Conservation (phyloP, 2,113 vertebrate species). For the Thalassoma bifasciatum region DNA sequence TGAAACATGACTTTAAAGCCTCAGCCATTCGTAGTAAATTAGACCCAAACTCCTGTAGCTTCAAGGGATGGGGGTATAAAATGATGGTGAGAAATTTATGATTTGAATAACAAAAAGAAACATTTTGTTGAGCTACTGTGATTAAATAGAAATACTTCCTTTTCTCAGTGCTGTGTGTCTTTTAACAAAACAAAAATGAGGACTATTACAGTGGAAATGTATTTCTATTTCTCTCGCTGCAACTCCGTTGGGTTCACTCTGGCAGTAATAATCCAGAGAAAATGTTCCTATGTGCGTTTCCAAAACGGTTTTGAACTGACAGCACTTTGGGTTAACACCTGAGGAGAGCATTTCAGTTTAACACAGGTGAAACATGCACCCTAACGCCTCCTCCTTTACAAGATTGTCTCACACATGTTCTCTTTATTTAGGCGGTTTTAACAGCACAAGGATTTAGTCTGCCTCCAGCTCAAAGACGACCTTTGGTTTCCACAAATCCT, state of each 20-base stretch:
- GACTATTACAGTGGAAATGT: background rate
- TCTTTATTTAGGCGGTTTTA: slow-evolving; percentile 57
- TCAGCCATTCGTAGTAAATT: background rate
- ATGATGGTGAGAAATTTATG: background rate
- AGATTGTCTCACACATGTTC: slow-evolving; percentile 21
- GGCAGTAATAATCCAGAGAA: background rate
- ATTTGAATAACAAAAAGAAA: background rate
- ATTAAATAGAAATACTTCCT: too few relatives aligned
- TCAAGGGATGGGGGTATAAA: background rate
- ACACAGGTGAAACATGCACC: slow-evolving; percentile 21
- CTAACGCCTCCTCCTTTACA: slow-evolving; percentile 4
- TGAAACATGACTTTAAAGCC: background rate
- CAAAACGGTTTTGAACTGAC: slow-evolving; percentile 26
- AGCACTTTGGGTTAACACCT: slow-evolving; percentile 8
- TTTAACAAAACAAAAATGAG: background rate
- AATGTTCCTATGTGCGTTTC: slow-evolving; percentile 10
- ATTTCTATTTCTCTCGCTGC: background rate
- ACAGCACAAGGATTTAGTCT: slow-evolving; percentile 29
- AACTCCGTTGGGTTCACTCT: slow-evolving; percentile 1
- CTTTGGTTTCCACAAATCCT: slow-evolving; percentile 48
- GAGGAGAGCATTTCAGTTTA: slow-evolving; percentile 1
- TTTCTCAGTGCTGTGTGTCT: background rate
- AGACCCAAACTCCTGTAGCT: background rate
- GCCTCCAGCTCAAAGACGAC: slow-evolving; percentile 42
- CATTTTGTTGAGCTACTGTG: background rate